A percentile compares a stretch with the other conserved stretches of the same genome.
These are phyloP conservation scores for Tichodroma muraria DNA, from an alignment of 2,113 vertebrate genomes.

Conservation along the genomic window DNA sequence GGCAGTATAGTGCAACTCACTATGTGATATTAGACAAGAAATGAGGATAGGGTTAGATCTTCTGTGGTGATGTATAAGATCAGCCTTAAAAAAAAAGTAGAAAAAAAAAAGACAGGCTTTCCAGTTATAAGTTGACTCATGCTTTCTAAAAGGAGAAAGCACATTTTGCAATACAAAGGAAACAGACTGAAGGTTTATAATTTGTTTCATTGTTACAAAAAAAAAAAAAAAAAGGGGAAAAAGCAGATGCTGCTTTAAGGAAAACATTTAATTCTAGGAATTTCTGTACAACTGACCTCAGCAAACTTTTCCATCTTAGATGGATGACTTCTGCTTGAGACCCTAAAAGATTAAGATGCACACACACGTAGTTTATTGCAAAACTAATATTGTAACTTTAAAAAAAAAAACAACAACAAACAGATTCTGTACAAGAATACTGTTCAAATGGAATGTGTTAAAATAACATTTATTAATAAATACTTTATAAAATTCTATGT, in stretches of 20 bases:
- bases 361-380: constrained; percentile 64
- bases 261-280: constrained; percentile 65
- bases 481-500: constrained; percentile 81
- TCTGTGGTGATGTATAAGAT: constrained; percentile 15
- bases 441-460: constrained; percentile 82
- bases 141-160: constrained; percentile 54
- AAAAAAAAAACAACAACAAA: constrained; percentile 30
- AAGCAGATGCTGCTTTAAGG: constrained; percentile 63
- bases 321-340: constrained; percentile 57
- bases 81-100: background rate
- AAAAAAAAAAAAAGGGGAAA: background rate
- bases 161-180: constrained; percentile 38
- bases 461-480: constrained; percentile 85
- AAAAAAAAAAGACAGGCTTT: constrained; percentile 38
- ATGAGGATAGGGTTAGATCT: constrained; percentile 43
- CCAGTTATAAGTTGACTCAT: constrained; percentile 63
- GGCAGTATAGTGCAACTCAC: constrained; percentile 70
- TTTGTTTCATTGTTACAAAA: background rate
- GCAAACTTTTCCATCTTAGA: constrained; percentile 63
- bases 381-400: constrained; percentile 65
- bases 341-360: constrained; percentile 64
- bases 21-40: constrained; percentile 52
- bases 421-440: constrained; percentile 75
- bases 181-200: constrained; percentile 34
- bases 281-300: constrained; percentile 62